These are phyloP conservation scores for Sinocyclocheilus maitianheensis DNA, from an alignment of 2,113 vertebrate species.

Conservation along the genomic window DNA sequence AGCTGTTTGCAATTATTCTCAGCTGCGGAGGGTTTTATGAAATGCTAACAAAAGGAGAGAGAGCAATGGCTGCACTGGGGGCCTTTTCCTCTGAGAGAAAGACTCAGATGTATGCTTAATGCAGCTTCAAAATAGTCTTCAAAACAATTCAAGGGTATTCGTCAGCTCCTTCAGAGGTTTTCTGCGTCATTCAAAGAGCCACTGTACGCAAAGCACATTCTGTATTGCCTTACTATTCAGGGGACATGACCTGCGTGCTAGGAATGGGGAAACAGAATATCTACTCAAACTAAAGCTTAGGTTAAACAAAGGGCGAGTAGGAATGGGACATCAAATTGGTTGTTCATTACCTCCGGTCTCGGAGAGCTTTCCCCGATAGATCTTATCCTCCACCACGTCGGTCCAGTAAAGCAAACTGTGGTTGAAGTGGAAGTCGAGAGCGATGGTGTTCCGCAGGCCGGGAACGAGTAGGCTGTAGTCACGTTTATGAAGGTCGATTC, in stretches of 20 bases:
- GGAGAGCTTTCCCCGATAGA: conserved; percentile 94
- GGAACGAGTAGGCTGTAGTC: conserved; percentile 97
- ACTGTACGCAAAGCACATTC: background rate
- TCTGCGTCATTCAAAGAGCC: conserved; percentile 18
- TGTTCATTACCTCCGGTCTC: conserved; percentile 85
- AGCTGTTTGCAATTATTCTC: conserved; percentile 69
- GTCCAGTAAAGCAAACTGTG: conserved; percentile 98
- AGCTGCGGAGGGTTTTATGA: conserved; percentile 58
- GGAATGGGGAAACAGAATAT: conserved; percentile 10
- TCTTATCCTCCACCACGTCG: conserved; percentile 98
- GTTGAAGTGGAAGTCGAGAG: conserved; percentile 96
- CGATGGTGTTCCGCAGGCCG: conserved; percentile 95
- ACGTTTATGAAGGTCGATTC: conserved; percentile 96
- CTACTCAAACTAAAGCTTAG: conserved; percentile 22
- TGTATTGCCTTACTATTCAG: background rate
- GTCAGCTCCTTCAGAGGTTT: conserved; percentile 32
- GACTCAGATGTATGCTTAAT: conserved; percentile 32
- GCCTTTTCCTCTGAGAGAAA: conserved; percentile 35
- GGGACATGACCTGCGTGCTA: background rate
- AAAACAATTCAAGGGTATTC: conserved; percentile 33
- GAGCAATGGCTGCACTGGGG: conserved; percentile 49
- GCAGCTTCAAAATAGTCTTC: conserved; percentile 43
- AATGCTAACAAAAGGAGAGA: conserved; percentile 56
- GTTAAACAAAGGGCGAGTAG: conserved; percentile 17
- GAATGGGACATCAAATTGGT: background rate